Percentiles rank a stretch among this genome's conserved stretches.
phyloP scores from a whole-genome alignment of 1,140 invertebrate species.

The Probaryconus sp. region DNA sequence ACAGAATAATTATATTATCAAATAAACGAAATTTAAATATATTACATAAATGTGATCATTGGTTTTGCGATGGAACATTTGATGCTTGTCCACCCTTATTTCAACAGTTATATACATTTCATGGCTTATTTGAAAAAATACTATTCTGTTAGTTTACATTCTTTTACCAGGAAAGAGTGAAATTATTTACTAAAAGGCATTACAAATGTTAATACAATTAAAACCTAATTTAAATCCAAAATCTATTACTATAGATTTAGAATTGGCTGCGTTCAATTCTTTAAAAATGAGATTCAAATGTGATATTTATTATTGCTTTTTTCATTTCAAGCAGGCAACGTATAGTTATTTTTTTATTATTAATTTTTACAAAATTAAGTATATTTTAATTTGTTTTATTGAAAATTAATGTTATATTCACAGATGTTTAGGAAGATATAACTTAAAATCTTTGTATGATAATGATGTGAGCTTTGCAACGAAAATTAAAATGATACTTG shows the following conservation, averaged over 20 bases:
- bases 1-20: constrained; percentile 2
- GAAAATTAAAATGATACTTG: constrained; percentile 2
- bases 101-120: constrained; percentile 13
- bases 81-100: constrained; percentile 7
- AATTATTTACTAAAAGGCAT: background rate
- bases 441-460: constrained; percentile 10
- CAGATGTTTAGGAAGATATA: background rate
- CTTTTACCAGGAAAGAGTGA: constrained; percentile 6
- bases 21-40: constrained; percentile 1
- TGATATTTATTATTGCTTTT: constrained; percentile 18
- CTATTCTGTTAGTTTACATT: constrained; percentile 8
- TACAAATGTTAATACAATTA: background rate
- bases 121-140: constrained; percentile 3
- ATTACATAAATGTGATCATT: background rate
- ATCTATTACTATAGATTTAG: constrained; percentile 17
- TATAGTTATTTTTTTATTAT: constrained; percentile 10
- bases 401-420: background rate
- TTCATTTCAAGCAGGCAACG: constrained; percentile 6
- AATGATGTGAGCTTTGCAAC: constrained; percentile 14
- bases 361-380: background rate
- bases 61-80: constrained; percentile 22
- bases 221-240: background rate
- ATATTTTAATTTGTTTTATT: background rate
- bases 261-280: constrained; percentile 15
- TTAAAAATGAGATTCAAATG: constrained; percentile 5